Evolutionary conservation across 2,888 invertebrate species (phyloP).

Genomic region (Mythimna lalbum): DNA sequence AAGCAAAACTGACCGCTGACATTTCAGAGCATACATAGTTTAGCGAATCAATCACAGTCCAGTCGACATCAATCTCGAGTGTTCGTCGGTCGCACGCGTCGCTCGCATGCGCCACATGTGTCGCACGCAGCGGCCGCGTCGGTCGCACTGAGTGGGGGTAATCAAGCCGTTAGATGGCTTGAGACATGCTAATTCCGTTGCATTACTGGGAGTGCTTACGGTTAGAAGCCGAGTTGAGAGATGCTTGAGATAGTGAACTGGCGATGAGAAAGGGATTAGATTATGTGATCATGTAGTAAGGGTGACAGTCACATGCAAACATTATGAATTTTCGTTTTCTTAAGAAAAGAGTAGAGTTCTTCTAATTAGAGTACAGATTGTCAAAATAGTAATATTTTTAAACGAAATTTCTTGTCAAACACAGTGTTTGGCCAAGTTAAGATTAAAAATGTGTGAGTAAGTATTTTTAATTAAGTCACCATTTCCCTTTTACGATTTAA

Average conservation of each 20-base stretch:
- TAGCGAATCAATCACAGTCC: slow-evolving; percentile 44
- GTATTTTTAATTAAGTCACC: too few relatives aligned
- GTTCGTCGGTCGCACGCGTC: slow-evolving; percentile 5
- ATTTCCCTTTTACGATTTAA: too few relatives aligned
- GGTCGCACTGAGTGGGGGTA: slow-evolving; percentile 3
- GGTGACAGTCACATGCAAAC: neutral
- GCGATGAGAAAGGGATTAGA: neutral
- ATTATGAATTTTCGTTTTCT: neutral
- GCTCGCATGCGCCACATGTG: neutral
- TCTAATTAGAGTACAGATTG: too few relatives aligned
- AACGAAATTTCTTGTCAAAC: too few relatives aligned
- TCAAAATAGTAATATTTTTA: too few relatives aligned
- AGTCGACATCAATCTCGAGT: slow-evolving; percentile 37
- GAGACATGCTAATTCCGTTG: slow-evolving; percentile 30
- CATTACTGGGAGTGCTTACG: slow-evolving; percentile 12
- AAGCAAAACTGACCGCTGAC: slow-evolving; percentile 8
- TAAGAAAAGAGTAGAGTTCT: neutral
- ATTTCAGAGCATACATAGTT: slow-evolving; percentile 32
- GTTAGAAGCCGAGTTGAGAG: neutral
- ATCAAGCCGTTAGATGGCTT: slow-evolving; percentile 20
- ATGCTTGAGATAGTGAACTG: slow-evolving; percentile 1
- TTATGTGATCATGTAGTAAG: neutral
- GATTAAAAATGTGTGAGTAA: too few relatives aligned
- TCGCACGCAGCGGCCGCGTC: neutral
- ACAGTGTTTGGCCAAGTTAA: too few relatives aligned